A percentile compares a stretch with the other conserved stretches of the same genome.
These are phyloP conservation scores for Globia sparganii DNA, from an alignment of 2,888 invertebrate species.

Conservation along the genomic window DNA sequence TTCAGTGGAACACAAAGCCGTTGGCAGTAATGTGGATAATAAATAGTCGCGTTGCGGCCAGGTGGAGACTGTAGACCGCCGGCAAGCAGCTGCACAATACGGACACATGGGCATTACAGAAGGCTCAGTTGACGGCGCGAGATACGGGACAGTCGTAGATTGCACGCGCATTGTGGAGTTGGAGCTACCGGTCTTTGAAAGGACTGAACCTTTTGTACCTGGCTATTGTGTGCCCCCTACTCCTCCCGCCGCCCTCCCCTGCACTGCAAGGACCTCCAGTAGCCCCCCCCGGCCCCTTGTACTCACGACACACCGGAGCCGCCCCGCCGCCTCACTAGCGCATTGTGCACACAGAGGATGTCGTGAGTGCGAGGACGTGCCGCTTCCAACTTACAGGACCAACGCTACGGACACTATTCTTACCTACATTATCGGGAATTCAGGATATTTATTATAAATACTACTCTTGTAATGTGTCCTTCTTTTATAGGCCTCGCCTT, in stretches of 20 bases:
- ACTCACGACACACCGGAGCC: neutral
- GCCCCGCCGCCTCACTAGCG: slow-evolving; percentile 16
- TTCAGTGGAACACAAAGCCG: neutral
- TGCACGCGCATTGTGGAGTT: neutral
- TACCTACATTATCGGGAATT: neutral
- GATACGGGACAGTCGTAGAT: neutral
- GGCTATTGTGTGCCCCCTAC: neutral
- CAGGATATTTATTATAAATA: neutral
- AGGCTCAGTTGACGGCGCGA: neutral
- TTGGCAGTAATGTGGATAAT: slow-evolving; percentile 3
- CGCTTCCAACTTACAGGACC: slow-evolving; percentile 20
- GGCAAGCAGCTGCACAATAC: neutral
- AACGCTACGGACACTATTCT: slow-evolving; percentile 11
- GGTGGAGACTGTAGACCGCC: slow-evolving; percentile 7
- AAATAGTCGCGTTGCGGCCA: slow-evolving; percentile 12
- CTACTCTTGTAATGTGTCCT: neutral
- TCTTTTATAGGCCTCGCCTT: neutral
- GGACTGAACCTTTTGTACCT: slow-evolving; percentile 28
- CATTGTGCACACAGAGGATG: slow-evolving; percentile 40
- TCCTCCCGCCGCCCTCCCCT: neutral
- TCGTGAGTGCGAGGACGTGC: slow-evolving; percentile 24
- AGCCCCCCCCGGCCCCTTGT: neutral
- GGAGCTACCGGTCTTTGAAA: neutral
- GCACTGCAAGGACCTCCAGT: neutral
- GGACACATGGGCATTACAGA: neutral